Evolutionary conservation across 2,113 vertebrate genomes (phyloP).

Genomic region (Archocentrus centrarchus): DNA sequence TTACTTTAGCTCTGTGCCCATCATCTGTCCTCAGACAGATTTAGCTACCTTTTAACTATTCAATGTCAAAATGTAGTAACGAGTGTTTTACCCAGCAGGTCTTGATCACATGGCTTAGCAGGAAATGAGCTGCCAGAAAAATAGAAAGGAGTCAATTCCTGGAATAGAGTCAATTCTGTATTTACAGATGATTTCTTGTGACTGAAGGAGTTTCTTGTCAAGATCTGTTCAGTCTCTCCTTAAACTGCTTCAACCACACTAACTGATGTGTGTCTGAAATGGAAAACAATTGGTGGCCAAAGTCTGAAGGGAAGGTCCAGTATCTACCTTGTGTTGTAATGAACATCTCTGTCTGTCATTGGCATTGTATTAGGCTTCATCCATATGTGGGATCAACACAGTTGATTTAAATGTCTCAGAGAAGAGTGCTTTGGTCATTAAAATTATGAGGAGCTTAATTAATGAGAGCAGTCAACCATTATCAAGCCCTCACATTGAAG

Average conservation of each 20-base stretch:
- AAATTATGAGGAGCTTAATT: slow-evolving; percentile 1
- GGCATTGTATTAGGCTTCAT: background rate
- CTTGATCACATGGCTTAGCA: no score
- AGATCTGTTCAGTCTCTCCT: background rate
- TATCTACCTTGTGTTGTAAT: background rate
- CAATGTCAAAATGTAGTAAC: background rate
- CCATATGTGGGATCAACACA: background rate
- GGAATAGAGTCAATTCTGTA: background rate
- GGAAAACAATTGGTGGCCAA: background rate
- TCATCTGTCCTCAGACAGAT: background rate
- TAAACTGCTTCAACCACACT: background rate
- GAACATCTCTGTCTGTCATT: background rate
- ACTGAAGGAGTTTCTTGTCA: background rate
- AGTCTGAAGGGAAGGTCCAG: background rate
- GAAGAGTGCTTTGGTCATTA: background rate
- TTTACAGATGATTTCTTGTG: background rate
- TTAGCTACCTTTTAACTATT: background rate
- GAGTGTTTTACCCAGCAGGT: background rate
- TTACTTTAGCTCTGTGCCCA: background rate
- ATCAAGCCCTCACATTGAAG: background rate
- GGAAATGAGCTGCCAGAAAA: background rate
- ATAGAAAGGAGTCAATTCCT: background rate
- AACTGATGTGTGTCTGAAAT: background rate
- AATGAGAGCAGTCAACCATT: background rate
- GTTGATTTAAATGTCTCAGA: slow-evolving; percentile 4